Evolutionary conservation across 2,797 vertebrate species (phyloP).

Genomic region (Emydoidea blandingii): DNA sequence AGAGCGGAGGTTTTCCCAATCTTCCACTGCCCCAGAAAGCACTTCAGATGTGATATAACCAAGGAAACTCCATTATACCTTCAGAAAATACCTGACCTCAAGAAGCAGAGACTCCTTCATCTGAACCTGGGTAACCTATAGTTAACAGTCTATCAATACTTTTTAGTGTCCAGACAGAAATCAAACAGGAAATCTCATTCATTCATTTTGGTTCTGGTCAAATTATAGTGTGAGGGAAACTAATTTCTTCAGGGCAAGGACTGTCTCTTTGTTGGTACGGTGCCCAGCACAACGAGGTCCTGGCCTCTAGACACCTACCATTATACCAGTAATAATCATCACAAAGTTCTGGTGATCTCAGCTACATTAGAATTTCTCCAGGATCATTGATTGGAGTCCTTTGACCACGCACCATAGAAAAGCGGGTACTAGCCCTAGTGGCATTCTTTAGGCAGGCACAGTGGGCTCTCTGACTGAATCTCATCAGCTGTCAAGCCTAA

Average conservation of each 20-base stretch:
- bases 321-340: not conserved
- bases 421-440: rapidly evolving
- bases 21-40: not conserved
- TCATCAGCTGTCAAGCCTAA: not conserved
- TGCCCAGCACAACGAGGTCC: not conserved
- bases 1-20: not conserved
- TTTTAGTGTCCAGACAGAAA: not conserved
- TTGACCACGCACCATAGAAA: not conserved
- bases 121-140: not conserved
- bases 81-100: not conserved
- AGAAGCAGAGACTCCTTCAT: not conserved
- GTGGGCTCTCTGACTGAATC: not conserved
- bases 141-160: not conserved
- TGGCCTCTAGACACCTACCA: not conserved
- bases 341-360: not conserved
- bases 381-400: not conserved
- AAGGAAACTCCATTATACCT: not conserved
- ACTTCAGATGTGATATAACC: not conserved
- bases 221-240: not conserved
- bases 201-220: not conserved
- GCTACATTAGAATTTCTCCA: not conserved
- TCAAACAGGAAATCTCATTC: not conserved
- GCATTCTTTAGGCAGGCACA: not conserved
- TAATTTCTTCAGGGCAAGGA: not conserved
- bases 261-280: not conserved